Evolutionary conservation across 23 tunicate species (phyloP).

Genomic region (Oikopleura albicans): DNA sequence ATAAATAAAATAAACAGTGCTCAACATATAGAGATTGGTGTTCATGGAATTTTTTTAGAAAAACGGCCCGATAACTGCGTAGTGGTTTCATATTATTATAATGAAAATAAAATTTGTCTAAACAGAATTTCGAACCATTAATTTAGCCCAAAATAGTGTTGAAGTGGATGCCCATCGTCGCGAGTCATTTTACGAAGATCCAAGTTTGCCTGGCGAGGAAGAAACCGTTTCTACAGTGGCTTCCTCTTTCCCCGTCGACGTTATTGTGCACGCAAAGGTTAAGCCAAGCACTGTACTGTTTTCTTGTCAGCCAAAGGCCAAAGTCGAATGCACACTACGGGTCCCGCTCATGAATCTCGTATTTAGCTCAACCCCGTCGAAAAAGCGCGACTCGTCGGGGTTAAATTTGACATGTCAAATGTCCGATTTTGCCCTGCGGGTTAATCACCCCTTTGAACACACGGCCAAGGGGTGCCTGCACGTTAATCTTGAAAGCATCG

Average conservation of each 20-base stretch:
- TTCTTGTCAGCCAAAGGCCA: slow-evolving; percentile 73
- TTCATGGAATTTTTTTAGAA: too few relatives aligned
- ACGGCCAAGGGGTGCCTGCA: background rate
- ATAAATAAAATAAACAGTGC: too few relatives aligned
- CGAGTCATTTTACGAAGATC: too few relatives aligned
- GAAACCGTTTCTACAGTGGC: background rate
- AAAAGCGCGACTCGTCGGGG: background rate
- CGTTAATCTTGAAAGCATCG: background rate
- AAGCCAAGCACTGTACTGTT: slow-evolving; percentile 57
- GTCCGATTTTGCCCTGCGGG: slow-evolving; percentile 12
- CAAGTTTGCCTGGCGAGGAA: too few relatives aligned
- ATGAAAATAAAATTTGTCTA: too few relatives aligned
- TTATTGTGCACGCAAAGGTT: slow-evolving; percentile 47
- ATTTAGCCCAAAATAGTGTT: too few relatives aligned
- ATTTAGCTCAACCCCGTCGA: slow-evolving; percentile 31
- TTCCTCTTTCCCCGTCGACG: slow-evolving; percentile 76
- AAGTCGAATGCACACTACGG: slow-evolving; percentile 73
- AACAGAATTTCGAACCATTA: too few relatives aligned
- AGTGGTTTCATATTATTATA: too few relatives aligned
- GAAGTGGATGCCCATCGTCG: too few relatives aligned
- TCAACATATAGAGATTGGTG: too few relatives aligned
- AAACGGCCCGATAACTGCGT: too few relatives aligned
- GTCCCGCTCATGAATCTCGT: slow-evolving; percentile 57
- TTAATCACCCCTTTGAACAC: background rate
- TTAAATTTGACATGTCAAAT: background rate